A percentile compares a stretch with the other conserved stretches of the same genome.
Conservation (phyloP, 2,797 vertebrate genomes). For the Tragelaphus oryx region DNA sequence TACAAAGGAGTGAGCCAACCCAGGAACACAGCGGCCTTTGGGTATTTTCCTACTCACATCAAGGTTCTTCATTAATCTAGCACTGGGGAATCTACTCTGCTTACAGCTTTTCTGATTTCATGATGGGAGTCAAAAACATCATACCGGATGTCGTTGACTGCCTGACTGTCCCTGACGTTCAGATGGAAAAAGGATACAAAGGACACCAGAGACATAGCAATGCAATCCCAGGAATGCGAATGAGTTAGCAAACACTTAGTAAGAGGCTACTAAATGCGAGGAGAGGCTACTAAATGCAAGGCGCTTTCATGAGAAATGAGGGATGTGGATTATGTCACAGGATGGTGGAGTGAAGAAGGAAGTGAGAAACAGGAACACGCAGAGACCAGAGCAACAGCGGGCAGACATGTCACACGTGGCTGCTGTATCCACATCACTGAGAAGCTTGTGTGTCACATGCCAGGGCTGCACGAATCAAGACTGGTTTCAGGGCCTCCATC, state of each 20-base stretch:
- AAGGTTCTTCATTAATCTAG: neutral
- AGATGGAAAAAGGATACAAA: constrained; percentile 23
- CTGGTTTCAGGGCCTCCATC: neutral
- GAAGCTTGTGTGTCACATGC: constrained; percentile 60
- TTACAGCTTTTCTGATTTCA: constrained; percentile 15
- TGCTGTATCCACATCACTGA: constrained; percentile 12
- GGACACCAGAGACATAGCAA: constrained; percentile 22
- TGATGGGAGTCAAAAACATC: neutral
- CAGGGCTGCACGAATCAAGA: constrained; percentile 37
- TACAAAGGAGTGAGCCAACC: neutral
- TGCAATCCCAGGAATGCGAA: constrained; percentile 9
- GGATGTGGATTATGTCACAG: neutral
- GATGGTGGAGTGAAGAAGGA: neutral
- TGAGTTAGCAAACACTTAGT: constrained; percentile 31
- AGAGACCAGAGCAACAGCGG: neutral
- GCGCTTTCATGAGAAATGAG: neutral
- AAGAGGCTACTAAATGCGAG: constrained; percentile 20
- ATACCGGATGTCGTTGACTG: neutral
- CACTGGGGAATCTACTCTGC: neutral
- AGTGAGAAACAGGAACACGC: constrained; percentile 37
- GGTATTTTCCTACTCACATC: neutral
- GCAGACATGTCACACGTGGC: neutral
- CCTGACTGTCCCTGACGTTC: constrained; percentile 24
- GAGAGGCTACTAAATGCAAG: constrained; percentile 12
- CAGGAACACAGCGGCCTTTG: neutral